Percentiles rank a stretch among this genome's conserved stretches.
phyloP scores from a whole-genome alignment of 2,797 vertebrate genomes.

The Mus spretus region DNA sequence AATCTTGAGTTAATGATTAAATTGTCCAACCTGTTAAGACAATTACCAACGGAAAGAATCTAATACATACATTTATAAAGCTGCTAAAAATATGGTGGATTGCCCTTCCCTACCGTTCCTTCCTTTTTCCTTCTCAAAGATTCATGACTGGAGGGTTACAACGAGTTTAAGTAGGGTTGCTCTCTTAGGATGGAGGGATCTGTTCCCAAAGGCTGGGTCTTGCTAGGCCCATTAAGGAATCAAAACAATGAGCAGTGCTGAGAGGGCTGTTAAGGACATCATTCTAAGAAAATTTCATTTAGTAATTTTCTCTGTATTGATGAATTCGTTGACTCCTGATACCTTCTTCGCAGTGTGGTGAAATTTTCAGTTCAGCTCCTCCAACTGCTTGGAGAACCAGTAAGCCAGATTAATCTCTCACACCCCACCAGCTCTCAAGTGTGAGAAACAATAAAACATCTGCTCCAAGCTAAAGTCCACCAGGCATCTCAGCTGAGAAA shows the following conservation, averaged over 20 bases:
- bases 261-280: constrained; percentile 65
- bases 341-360: not conserved
- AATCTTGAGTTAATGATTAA: constrained; percentile 81
- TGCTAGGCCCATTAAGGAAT: constrained; percentile 72
- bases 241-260: constrained; percentile 75
- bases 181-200: constrained; percentile 55
- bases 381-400: constrained; percentile 33
- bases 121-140: constrained; percentile 48
- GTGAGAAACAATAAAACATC: constrained; percentile 63
- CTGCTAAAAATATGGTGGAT: constrained; percentile 80
- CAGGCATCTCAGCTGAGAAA: constrained; percentile 45
- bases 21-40: constrained; percentile 81
- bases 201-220: constrained; percentile 59
- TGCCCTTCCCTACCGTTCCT: constrained; percentile 33
- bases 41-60: constrained; percentile 84
- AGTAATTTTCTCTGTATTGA: constrained; percentile 67
- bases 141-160: constrained; percentile 36
- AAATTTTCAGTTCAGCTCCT: constrained; percentile 42
- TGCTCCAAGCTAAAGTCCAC: constrained; percentile 28
- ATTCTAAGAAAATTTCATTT: constrained; percentile 73
- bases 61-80: constrained; percentile 81
- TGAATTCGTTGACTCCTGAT: not conserved
- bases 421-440: constrained; percentile 34
- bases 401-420: constrained; percentile 41
- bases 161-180: not conserved